A percentile compares a stretch with the other conserved stretches of the same genome.
Conservation (phyloP, 2,113 vertebrate genomes). For the Poecilia latipinna region DNA sequence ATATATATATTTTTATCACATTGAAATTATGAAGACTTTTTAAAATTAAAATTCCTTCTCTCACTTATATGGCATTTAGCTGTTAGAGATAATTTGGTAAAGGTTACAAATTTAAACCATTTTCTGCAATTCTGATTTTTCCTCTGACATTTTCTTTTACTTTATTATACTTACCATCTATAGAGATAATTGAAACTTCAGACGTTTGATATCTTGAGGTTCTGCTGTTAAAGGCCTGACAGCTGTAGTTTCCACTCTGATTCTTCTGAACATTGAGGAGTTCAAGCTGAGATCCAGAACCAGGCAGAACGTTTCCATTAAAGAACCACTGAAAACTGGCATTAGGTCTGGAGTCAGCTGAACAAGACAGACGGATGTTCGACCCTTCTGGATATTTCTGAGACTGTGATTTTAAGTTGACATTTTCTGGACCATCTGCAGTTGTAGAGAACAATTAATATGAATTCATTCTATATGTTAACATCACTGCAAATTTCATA, state of each 20-base stretch:
- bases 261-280: constrained; percentile 23
- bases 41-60: too few relatives aligned
- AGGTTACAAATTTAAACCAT: too few relatives aligned
- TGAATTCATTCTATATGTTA: too few relatives aligned
- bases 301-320: neutral
- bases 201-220: constrained; percentile 52
- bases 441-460: too few relatives aligned
- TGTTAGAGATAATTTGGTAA: too few relatives aligned
- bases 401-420: too few relatives aligned
- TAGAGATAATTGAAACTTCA: neutral
- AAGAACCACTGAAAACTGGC: constrained; percentile 42
- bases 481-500: too few relatives aligned
- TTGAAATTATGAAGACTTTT: too few relatives aligned
- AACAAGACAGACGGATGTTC: constrained; percentile 46
- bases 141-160: too few relatives aligned
- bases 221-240: constrained; percentile 57
- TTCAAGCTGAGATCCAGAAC: neutral
- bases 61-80: too few relatives aligned
- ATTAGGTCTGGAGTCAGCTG: constrained; percentile 53
- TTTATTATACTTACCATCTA: neutral
- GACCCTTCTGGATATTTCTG: constrained; percentile 33
- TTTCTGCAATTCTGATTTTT: too few relatives aligned
- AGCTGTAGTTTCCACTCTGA: constrained; percentile 70
- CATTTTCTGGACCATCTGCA: neutral
- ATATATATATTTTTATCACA: too few relatives aligned